Evolutionary conservation across 1,140 invertebrate species (phyloP).

Genomic region (Drosophila kanapiae): DNA sequence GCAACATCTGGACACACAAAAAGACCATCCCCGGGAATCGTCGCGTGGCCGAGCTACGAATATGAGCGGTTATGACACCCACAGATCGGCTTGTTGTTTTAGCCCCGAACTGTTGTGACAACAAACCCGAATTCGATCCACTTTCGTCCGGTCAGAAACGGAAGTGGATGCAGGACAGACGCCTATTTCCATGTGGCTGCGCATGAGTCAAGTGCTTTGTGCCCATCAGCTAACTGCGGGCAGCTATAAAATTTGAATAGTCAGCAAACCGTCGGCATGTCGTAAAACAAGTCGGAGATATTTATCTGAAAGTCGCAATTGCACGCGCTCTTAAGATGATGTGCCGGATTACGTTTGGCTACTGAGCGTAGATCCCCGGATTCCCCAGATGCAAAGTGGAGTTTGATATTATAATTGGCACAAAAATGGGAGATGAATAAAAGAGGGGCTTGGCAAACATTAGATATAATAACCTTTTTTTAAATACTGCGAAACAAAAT

Average conservation of each 20-base stretch:
- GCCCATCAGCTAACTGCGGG: conserved; percentile 17
- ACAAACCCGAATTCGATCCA: conserved; percentile 54
- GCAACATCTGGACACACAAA: conserved; percentile 67
- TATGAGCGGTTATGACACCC: conserved; percentile 74
- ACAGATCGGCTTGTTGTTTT: conserved; percentile 61
- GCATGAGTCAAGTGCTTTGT: conserved; percentile 80
- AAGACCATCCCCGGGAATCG: conserved; percentile 29
- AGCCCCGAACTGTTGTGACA: conserved; percentile 59
- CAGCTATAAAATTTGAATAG: conserved; percentile 53
- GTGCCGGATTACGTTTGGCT: conserved; percentile 20
- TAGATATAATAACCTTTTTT: neutral
- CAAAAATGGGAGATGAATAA: neutral
- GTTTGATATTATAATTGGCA: conserved; percentile 33
- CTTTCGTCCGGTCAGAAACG: conserved; percentile 50
- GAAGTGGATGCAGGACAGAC: conserved; percentile 54
- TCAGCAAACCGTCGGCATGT: conserved; percentile 26
- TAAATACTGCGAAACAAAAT: neutral
- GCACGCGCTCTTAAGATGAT: conserved; percentile 54
- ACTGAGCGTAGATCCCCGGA: conserved; percentile 42
- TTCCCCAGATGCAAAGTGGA: conserved; percentile 6
- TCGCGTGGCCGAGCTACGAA: conserved; percentile 54
- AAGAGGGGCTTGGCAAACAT: neutral
- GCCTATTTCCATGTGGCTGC: conserved; percentile 29
- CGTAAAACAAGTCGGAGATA: conserved; percentile 50
- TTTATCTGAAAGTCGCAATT: conserved; percentile 64